Base-by-base conservation (phyloP, 2,888 invertebrate species). In the Aplocera efformata region DNA sequence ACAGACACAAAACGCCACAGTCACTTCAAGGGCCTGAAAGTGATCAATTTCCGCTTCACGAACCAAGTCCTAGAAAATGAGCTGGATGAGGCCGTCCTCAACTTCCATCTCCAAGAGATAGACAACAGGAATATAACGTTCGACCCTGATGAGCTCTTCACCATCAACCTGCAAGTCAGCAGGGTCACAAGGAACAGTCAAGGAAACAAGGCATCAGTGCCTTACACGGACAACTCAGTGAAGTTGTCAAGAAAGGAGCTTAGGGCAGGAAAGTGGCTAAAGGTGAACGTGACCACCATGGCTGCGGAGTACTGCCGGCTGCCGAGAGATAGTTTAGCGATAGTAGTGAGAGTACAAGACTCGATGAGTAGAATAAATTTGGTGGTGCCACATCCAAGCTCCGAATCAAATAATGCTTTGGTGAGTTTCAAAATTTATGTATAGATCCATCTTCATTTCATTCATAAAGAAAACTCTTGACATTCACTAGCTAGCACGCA, bases 221-320 rank as follows among this genome's bases (percentile, higher is more conserved):
- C 71, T 0, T 84, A 77, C 45, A 70, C 77, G 10, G 73, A 81
- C 46, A 79, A 79, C 47, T 73, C 82, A 1, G 69, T 86, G 11
- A 86, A 86, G 60, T 58, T 90, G 66, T 79, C 88, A 5, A 84
- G 91, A 7, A 88, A 81, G 2, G 89, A 90, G 21, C 65, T 90
- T 34, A 83, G 82, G 38, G 63, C 77, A 1, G 93, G 93, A 3
- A 90, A 90, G 32, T 96, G 95, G 95, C 79, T 95, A 50, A 91
- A 91, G 57, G 82, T 96, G 32, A 94, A 96, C 61, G 88, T 96
- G 5, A 92, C 93, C 28, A 90, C 91, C 29, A 90, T 95, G 81
- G 92, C 95, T 22, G 90, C 91, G 31, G 93, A 94, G 58, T 96
- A 95, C 93, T 92, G 94, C 72, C 92, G 92, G 53, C 90, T 92